Conservation (phyloP, 1,140 invertebrate species). For the Philopotamus ludificatus region DNA sequence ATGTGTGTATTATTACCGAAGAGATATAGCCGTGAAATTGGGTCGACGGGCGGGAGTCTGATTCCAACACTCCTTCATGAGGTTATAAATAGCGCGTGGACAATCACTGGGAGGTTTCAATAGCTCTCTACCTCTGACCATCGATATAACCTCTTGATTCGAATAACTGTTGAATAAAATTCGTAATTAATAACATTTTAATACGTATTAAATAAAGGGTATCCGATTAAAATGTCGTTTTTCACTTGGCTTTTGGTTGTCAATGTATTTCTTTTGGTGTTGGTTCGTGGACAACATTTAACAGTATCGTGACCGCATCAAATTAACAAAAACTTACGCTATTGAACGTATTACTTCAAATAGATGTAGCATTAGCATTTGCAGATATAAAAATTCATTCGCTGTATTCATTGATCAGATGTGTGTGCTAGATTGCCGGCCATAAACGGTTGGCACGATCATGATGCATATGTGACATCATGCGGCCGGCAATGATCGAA, state of each 20-base stretch:
- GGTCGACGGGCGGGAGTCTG: slow-evolving; percentile 88
- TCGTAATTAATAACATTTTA: not conserved
- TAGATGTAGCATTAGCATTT: too few relatives aligned
- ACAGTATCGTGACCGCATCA: too few relatives aligned
- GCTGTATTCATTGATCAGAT: too few relatives aligned
- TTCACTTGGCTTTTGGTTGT: not conserved
- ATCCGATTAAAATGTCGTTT: too few relatives aligned
- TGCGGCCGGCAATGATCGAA: too few relatives aligned
- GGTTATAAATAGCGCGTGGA: slow-evolving; percentile 82
- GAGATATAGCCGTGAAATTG: slow-evolving; percentile 81
- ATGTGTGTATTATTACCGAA: too few relatives aligned
- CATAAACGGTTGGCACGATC: too few relatives aligned
- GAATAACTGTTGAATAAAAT: slow-evolving; percentile 85
- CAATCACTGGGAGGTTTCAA: slow-evolving; percentile 90
- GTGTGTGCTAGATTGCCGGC: too few relatives aligned
- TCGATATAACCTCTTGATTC: slow-evolving; percentile 96
- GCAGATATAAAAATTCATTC: too few relatives aligned
- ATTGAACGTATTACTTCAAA: too few relatives aligned
- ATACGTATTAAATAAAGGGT: not conserved
- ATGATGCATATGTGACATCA: too few relatives aligned
- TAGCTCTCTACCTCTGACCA: slow-evolving; percentile 92
- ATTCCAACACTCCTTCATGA: slow-evolving; percentile 98
- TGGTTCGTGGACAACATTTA: not conserved
- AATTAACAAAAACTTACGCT: too few relatives aligned
- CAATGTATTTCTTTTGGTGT: not conserved